phyloP scores from a whole-genome alignment of 64 coral and sea anemone species.

The Actinia equina region DNA sequence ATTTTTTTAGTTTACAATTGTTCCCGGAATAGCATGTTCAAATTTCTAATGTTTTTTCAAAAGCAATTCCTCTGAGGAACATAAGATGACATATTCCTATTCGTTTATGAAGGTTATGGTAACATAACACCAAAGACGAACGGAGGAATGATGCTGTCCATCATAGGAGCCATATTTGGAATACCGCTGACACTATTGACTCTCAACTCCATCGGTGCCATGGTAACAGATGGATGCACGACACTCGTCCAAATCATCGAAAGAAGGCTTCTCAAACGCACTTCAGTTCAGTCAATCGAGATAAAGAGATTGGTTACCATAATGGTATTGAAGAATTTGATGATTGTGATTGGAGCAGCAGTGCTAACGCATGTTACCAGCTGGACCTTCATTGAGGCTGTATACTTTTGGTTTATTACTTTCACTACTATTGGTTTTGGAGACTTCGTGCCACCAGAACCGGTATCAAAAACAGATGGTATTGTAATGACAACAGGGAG shows the following conservation, averaged over 20 bases:
- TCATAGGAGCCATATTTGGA: slow-evolving; percentile 12
- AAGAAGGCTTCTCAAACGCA: background rate
- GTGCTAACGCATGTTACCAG: background rate
- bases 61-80: too few species aligned
- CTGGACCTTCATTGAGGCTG: background rate
- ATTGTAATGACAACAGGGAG: background rate
- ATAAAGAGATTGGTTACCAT: background rate
- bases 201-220: background rate
- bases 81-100: background rate
- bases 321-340: background rate
- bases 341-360: background rate
- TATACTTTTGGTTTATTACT: slow-evolving; percentile 7
- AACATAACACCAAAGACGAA: background rate
- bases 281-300: background rate
- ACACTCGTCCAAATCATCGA: background rate
- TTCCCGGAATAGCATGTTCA: too few species aligned
- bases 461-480: background rate
- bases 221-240: background rate
- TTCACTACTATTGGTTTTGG: slow-evolving; percentile 29
- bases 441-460: background rate
- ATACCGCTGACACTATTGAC: slow-evolving; percentile 13
- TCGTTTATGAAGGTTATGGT: background rate
- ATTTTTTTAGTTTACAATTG: too few species aligned
- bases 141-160: background rate
- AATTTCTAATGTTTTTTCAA: too few species aligned